These are phyloP conservation scores for Oreonectes daqikongensis DNA, from an alignment of 2,797 vertebrate species.

Conservation along the genomic window DNA sequence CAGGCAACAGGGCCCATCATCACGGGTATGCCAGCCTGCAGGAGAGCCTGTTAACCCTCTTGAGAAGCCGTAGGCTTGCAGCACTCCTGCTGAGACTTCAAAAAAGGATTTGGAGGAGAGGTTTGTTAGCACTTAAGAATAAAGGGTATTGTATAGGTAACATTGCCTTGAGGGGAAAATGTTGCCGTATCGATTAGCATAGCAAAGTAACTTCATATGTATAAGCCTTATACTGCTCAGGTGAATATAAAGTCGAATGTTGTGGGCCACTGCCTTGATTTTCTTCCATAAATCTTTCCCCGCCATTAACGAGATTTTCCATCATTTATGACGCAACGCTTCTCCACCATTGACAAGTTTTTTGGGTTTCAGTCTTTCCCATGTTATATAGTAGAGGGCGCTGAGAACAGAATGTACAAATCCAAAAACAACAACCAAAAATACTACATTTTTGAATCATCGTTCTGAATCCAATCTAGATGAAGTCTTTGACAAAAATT, in stretches of 20 bases:
- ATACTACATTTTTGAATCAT: too few species aligned
- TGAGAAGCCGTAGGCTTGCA: conserved; percentile 4
- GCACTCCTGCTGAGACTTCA: conserved; percentile 8
- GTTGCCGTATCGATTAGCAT: conserved; percentile 8
- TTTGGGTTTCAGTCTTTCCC: too few species aligned
- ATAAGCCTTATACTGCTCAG: not conserved
- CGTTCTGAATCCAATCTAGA: too few species aligned
- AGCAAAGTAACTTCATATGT: not conserved
- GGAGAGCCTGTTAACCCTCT: conserved; percentile 37
- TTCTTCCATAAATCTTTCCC: not conserved
- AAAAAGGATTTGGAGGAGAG: not conserved
- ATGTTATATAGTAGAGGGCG: too few species aligned
- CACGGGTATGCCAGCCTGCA: conserved; percentile 35
- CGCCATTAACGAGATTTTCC: not conserved
- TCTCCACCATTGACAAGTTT: too few species aligned
- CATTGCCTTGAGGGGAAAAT: conserved; percentile 10
- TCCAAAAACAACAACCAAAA: too few species aligned
- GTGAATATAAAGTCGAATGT: not conserved
- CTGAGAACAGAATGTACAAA: too few species aligned
- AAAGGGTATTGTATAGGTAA: conserved; percentile 10
- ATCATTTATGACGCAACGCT: too few species aligned
- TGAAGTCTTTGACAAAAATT: too few species aligned
- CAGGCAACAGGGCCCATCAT: conserved; percentile 40
- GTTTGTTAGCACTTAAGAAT: conserved; percentile 36
- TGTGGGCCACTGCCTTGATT: not conserved